A percentile compares a stretch with the other conserved stretches of the same genome.
Evolutionary conservation across 2,113 vertebrate species (phyloP).

Genomic region (Pterophyllum scalare): DNA sequence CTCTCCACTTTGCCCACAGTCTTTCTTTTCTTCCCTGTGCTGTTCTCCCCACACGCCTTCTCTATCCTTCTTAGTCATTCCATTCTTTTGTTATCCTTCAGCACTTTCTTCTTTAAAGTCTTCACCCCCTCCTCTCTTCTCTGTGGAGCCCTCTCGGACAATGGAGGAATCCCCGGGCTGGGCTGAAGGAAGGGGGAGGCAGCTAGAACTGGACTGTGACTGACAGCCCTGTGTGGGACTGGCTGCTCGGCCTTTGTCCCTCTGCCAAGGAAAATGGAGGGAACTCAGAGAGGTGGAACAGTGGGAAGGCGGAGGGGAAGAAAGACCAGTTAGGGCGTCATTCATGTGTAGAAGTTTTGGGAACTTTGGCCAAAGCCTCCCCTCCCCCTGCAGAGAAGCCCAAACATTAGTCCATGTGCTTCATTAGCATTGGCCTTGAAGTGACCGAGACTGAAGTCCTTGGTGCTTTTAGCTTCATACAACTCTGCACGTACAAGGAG

Average conservation of each 20-base stretch:
- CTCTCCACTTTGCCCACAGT: conserved; percentile 36
- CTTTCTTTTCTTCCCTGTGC: conserved; percentile 34
- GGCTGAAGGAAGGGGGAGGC: conserved; percentile 19
- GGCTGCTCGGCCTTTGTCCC: conserved; percentile 72
- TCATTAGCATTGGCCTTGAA: not conserved
- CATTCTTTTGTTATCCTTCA: conserved; percentile 60
- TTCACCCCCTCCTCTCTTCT: conserved; percentile 35
- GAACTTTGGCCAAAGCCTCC: conserved; percentile 16
- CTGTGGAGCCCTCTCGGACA: conserved; percentile 64
- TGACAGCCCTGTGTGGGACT: conserved; percentile 71
- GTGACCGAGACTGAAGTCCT: not conserved
- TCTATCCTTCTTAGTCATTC: conserved; percentile 59
- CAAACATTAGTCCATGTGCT: conserved; percentile 11
- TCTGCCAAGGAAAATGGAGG: conserved; percentile 69
- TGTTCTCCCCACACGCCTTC: conserved; percentile 22
- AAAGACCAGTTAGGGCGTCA: conserved; percentile 47
- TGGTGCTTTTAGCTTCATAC: not conserved
- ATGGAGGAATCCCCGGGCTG: conserved; percentile 67
- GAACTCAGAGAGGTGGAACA: conserved; percentile 59
- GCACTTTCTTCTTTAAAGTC: conserved; percentile 57
- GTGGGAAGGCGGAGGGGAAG: conserved; percentile 38
- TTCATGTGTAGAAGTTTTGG: conserved; percentile 58
- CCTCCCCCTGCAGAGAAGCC: not conserved
- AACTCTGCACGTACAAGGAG: not conserved
- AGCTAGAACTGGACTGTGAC: conserved; percentile 52